Conservation (phyloP, 2,113 vertebrate genomes). For the Pomatostomus ruficeps region DNA sequence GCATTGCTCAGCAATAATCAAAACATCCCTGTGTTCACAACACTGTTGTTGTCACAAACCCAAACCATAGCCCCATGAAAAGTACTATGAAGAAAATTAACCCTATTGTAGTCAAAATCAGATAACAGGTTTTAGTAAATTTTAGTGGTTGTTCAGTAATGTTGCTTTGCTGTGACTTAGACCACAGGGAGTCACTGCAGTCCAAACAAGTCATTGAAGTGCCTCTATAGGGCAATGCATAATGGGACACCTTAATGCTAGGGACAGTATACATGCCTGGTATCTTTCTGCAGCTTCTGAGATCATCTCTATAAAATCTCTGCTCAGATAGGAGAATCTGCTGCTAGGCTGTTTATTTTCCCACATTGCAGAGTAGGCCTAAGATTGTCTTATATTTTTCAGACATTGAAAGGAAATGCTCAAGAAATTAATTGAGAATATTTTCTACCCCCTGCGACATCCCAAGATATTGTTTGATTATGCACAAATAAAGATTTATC, state of each 20-base stretch:
- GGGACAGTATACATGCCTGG: fast-evolving
- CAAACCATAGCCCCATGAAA: not conserved
- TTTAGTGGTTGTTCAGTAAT: not conserved
- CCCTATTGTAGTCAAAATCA: not conserved
- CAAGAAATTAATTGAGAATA: not conserved
- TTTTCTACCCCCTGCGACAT: not conserved
- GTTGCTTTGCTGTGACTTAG: not conserved
- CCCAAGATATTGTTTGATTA: not conserved
- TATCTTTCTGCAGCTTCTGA: not conserved
- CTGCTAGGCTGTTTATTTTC: not conserved
- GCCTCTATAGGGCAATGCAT: not conserved
- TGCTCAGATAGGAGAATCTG: not conserved
- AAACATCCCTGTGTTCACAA: not conserved
- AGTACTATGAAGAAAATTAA: not conserved
- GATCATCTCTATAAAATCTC: not conserved
- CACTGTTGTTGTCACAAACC: not conserved
- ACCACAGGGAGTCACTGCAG: not conserved
- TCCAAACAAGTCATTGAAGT: not conserved
- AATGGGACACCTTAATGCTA: not conserved
- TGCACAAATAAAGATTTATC: not conserved
- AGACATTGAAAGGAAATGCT: not conserved
- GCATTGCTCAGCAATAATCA: not conserved
- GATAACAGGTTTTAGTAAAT: not conserved
- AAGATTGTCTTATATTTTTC: not conserved
- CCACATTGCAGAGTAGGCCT: not conserved